Base-by-base conservation (phyloP, 2,888 invertebrate genomes). In the Globia sparganii region DNA sequence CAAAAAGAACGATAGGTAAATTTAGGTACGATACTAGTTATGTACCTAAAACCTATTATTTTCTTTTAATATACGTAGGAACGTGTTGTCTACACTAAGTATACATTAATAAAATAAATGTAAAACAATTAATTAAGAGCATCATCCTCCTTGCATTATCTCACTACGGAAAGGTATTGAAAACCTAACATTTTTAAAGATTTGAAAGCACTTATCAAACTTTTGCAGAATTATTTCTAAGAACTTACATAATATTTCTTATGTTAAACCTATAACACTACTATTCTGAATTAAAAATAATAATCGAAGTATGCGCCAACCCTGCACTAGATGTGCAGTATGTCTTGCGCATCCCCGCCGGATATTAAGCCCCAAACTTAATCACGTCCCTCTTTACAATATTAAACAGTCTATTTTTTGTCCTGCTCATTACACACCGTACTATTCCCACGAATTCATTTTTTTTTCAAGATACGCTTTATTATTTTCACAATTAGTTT, bases 311-410 rank as follows among this genome's bases (percentile, higher is more conserved):
- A 18, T 25, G 64, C 28, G 88, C 46, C 92, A 94, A 77, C 94
- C 94, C 94, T 94, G 80, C 56, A 80, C 78, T 90, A 88, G 92
- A 90, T 94, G 91, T 95, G 95, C 94, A 95, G 94, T 94, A 94
- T 92, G 92, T 94, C 94, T 94, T 92, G 94, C 93, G 93, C 95
- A 94, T 94, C 94, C 94, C 95, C 91, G 92, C 91, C 94, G 94
- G 94, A 95, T 95, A 96, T 94, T 93, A 95, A 94, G 90, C 95
- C 94, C 95, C 94, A 92, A 95, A 95, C 92, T 93, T 94, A 94
- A 95, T 96, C 94, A 94, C 92, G 91, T 93, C 95, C 93, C 96
- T 93, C 90, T 91, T 86, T 87, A 92, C 92, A 93, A 92, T 94
- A 94, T 94, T 92, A 93, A 95, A 93, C 92, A 92, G 91, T 90